Conservation (phyloP, 2,888 invertebrate genomes). For the Euclidia mi region DNA sequence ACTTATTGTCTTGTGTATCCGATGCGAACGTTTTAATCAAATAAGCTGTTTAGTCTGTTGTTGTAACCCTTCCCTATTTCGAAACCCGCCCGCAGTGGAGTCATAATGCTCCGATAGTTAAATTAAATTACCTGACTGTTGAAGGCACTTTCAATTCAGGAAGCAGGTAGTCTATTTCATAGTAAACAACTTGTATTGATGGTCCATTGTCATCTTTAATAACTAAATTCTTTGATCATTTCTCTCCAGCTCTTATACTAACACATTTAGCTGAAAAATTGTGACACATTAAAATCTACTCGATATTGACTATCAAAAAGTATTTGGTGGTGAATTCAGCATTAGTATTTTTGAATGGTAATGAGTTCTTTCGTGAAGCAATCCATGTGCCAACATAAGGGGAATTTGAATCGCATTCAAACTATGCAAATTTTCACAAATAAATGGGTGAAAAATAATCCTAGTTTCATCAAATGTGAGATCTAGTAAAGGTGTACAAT, state of each 20-base stretch:
- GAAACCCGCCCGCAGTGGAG: too few species aligned
- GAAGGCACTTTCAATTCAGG: conserved; percentile 80
- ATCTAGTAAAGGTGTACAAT: too few species aligned
- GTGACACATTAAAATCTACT: neutral
- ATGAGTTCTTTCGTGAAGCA: neutral
- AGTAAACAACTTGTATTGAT: conserved; percentile 90
- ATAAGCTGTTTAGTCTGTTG: too few species aligned
- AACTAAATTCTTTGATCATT: conserved; percentile 83
- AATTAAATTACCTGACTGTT: conserved; percentile 74
- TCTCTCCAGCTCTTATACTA: conserved; percentile 75
- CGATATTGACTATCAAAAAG: neutral
- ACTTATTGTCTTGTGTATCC: too few species aligned
- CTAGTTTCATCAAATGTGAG: neutral
- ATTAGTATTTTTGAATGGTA: neutral
- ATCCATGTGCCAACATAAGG: neutral
- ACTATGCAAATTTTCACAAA: neutral
- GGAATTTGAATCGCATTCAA: neutral
- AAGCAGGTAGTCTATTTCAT: conserved; percentile 85
- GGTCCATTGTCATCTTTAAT: conserved; percentile 90
- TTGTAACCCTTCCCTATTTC: too few species aligned
- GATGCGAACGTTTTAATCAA: too few species aligned
- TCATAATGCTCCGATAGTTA: too few species aligned
- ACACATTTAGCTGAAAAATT: conserved; percentile 81
- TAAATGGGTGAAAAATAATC: neutral
- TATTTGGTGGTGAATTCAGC: neutral